Evolutionary conservation across 1,140 invertebrate genomes (phyloP), one percentile per base, ranked within the genome.

Genomic region (Drosophila lacertosa): DNA sequence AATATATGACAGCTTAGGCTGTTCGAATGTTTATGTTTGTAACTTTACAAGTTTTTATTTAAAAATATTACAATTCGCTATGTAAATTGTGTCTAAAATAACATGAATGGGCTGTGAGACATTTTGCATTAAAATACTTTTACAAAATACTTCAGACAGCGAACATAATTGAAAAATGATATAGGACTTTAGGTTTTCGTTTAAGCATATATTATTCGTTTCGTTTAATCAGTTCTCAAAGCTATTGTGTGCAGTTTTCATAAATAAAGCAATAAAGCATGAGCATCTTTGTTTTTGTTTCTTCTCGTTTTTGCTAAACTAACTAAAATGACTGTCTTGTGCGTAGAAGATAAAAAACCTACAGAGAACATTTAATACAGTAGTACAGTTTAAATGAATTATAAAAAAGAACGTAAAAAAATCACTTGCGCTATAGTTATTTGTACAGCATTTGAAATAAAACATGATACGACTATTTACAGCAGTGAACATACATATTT

Each of bases 31-130:
- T 37, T 54, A 55, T 33, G 7, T 47, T 64, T 48, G 2, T 73
- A 83, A 83, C 80, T 83, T 83, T 76, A 86, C 60, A 84, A 84
- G 81, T 86, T 74, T 79, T 86, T 86, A 74, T 84, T 82, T 74
- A 62, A 67, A 84, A 88, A 81, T 84, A 86, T 86, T 77, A 88
- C 77, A 84, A 84, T 84, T 84, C 60, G 77, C 81, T 84, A 84
- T 74, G 67, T 79, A 84, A 84, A 84, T 84, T 81, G 81, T 80
- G 73, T 79, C 81, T 84, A 84, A 86, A 67, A 55, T 81, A 84
- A 74, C 73, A 71, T 77, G 72, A 80, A 67, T 77, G 63, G 72
- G 55, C 64, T 74, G 65, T 62, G 55, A 86, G 71, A 81, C 62
- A 74, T 76, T 63, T 84, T 76, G 77, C 58, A 65, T 74, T 74